Evolutionary conservation across 2,113 vertebrate genomes (phyloP).

Genomic region (Scopus umbretta): DNA sequence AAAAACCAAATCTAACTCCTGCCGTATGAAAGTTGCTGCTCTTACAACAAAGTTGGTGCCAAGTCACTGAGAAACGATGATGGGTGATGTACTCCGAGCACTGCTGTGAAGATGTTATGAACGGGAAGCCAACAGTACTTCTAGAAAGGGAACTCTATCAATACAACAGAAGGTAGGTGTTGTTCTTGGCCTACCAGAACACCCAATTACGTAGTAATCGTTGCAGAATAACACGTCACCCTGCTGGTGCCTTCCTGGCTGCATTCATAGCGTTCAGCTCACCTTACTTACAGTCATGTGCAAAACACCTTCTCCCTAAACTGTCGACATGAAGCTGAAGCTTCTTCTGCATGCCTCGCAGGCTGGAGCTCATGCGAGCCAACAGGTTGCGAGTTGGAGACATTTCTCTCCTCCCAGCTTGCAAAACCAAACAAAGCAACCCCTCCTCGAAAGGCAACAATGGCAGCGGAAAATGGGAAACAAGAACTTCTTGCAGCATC

Average conservation of each 20-base stretch:
- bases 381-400: neutral
- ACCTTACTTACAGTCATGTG: too few relatives aligned
- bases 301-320: neutral
- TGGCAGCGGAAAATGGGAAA: neutral
- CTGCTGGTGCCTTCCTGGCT: neutral
- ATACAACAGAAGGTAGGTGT: neutral
- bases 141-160: neutral
- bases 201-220: fast-evolving
- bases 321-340: neutral
- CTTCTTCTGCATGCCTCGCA: neutral
- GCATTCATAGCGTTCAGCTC: neutral
- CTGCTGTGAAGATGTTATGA: neutral
- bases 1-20: conserved; percentile 38
- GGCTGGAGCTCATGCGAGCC: fast-evolving
- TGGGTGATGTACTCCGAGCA: conserved; percentile 26
- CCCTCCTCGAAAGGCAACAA: neutral
- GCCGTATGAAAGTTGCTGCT: conserved; percentile 10
- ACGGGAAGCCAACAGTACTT: neutral
- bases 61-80: conserved; percentile 11
- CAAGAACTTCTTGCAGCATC: neutral
- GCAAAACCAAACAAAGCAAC: neutral
- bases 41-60: neutral
- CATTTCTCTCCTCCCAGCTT: too few relatives aligned
- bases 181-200: neutral
- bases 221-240: neutral